Conservation (phyloP, 1,140 invertebrate species). For the Sipha flava region DNA sequence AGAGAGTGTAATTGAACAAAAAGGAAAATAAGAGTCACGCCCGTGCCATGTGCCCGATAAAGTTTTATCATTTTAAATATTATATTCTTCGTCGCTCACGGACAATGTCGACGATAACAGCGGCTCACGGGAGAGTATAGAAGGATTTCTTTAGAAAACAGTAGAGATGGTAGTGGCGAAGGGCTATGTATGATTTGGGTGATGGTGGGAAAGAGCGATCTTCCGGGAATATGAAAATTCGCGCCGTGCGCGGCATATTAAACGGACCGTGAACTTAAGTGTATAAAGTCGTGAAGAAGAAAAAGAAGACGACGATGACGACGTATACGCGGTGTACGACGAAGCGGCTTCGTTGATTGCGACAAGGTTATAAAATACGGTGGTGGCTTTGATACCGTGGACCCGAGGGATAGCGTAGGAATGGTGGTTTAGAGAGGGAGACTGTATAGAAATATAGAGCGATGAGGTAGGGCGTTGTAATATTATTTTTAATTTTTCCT, state of each 20-base stretch:
- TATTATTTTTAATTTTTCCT: not conserved
- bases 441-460: no score
- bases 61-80: conserved; percentile 4
- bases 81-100: not conserved
- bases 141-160: not conserved
- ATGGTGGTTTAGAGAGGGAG: no score
- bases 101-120: no score
- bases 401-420: no score
- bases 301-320: not conserved
- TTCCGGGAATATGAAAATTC: conserved; percentile 4
- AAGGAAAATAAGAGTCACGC: not conserved
- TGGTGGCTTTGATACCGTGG: not conserved
- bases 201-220: not conserved
- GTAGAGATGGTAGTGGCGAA: no score
- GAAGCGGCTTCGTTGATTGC: not conserved
- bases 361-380: not conserved
- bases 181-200: no score
- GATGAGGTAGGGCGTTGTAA: not conserved
- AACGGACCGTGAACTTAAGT: not conserved
- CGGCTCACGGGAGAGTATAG: not conserved
- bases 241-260: not conserved
- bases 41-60: not conserved
- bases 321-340: not conserved
- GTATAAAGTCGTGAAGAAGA: not conserved
- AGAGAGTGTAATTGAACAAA: not conserved